Evolutionary conservation across 2,888 invertebrate genomes (phyloP), one percentile per base, ranked within the genome.

Genomic region (Leuctra nigra): DNA sequence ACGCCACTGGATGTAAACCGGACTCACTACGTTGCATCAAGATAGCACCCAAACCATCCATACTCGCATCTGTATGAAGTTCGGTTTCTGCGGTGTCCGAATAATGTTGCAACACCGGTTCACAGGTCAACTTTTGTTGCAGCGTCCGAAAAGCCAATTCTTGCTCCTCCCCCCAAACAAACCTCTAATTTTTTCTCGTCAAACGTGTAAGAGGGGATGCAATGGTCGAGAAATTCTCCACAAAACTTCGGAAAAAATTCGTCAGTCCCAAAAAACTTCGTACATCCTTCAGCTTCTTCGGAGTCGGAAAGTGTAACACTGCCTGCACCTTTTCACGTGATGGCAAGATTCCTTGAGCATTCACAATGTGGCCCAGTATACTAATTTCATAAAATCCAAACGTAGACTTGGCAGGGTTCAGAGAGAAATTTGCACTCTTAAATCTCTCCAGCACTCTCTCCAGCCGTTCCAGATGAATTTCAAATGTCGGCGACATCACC

Each of bases 101-200:
- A 58, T 61, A 68, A 7, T 57, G 39, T 1, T 62, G 59, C 4
- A 67, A 59, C 1, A 63, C 29, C 11, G 29, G 29, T 7, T 6
- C 6, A 29, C 29, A 7, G 6, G 11, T 29, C 11, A 29, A 11
- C 38, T 24, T 54, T 14, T 13, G 36, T 11, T 55, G 66, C 66
- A 20, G 66, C 20, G 20, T 55, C 25, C 14, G 13, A 23, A 57
- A 57, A 4, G 54, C 29, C 2, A 2, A 18, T n/a, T 44, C 25
- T 23, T 54, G 38, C 13, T 44, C 54, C 2, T 18, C 2, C 2
- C 54, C 44, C 57, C 57, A 57, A 14, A 20, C 20, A 22, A 54
- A 44, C 14, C 23, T 44, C 23, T n/a, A 20, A 18, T 44, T 44
- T 23, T 36, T 54, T 18, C 20, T 54, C 4, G 54, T 54, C n/a